Evolutionary conservation across 2,888 invertebrate species (phyloP).

Genomic region (Pterostichus madidus): DNA sequence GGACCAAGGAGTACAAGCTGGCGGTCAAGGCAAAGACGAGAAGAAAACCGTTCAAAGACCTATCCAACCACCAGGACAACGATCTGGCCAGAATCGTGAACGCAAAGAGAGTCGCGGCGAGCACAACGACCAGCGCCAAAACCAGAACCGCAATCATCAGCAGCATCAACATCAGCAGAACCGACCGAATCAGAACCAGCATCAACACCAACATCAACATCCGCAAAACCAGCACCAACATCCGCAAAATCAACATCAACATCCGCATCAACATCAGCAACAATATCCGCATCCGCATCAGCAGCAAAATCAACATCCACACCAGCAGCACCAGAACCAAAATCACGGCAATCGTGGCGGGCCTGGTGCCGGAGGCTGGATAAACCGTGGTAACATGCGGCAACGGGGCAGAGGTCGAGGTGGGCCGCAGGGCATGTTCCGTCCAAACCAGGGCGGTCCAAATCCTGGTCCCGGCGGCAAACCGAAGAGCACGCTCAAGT

Average conservation of each 20-base stretch:
- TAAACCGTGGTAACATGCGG: constrained; percentile 70
- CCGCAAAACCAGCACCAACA: constrained; percentile 56
- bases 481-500: constrained; percentile 89
- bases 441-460: constrained; percentile 57
- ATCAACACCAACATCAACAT: constrained; percentile 57
- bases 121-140: constrained; percentile 74
- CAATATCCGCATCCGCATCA: constrained; percentile 41
- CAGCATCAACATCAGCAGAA: constrained; percentile 72
- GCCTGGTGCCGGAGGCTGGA: constrained; percentile 70
- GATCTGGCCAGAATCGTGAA: constrained; percentile 70
- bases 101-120: constrained; percentile 69
- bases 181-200: constrained; percentile 62
- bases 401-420: constrained; percentile 70
- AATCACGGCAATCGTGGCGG: constrained; percentile 62
- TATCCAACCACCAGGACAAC: constrained; percentile 73
- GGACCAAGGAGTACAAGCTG: constrained; percentile 90
- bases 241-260: constrained; percentile 42
- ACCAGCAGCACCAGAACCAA: constrained; percentile 56
- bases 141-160: constrained; percentile 74
- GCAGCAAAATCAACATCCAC: constrained; percentile 52
- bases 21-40: constrained; percentile 75
- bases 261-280: constrained; percentile 52
- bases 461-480: constrained; percentile 72
- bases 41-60: constrained; percentile 75
- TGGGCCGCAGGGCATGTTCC: constrained; percentile 64